phyloP scores from a whole-genome alignment of 2,113 vertebrate species.

The Corvus hawaiiensis region DNA sequence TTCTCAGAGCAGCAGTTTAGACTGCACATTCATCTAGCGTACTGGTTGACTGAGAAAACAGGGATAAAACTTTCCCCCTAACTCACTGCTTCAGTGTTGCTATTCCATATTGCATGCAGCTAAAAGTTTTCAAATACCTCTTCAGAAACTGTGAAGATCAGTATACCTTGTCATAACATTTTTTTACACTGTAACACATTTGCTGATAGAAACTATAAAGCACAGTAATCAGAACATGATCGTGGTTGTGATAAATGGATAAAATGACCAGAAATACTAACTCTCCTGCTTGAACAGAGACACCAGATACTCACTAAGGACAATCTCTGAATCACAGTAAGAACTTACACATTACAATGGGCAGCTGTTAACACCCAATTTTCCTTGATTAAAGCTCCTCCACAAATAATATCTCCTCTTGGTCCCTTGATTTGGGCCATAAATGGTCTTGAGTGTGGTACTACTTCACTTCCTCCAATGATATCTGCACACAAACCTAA shows the following conservation, averaged over 20 bases:
- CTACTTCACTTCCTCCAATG: slow-evolving; percentile 61
- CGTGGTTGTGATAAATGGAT: background rate
- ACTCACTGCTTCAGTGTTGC: background rate
- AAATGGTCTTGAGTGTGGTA: slow-evolving; percentile 70
- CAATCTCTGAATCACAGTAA: background rate
- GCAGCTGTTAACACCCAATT: slow-evolving; percentile 80
- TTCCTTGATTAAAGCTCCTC: slow-evolving; percentile 65
- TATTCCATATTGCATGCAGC: background rate
- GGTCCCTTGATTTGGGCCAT: slow-evolving; percentile 15
- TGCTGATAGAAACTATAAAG: background rate
- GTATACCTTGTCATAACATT: background rate
- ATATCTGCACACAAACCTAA: slow-evolving; percentile 65
- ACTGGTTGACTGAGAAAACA: background rate
- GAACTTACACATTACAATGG: slow-evolving; percentile 66
- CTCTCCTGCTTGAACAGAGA: background rate
- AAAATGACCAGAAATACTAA: background rate
- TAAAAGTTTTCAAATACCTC: background rate
- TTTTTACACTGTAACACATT: background rate
- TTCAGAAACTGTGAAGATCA: background rate
- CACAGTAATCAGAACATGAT: background rate
- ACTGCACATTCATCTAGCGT: background rate
- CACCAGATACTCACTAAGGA: background rate
- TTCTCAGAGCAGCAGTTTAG: background rate
- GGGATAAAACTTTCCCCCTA: background rate
- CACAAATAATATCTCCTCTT: background rate